These are phyloP conservation scores for Vombatus ursinus DNA, from an alignment of 2,113 vertebrate species.

Conservation along the genomic window DNA sequence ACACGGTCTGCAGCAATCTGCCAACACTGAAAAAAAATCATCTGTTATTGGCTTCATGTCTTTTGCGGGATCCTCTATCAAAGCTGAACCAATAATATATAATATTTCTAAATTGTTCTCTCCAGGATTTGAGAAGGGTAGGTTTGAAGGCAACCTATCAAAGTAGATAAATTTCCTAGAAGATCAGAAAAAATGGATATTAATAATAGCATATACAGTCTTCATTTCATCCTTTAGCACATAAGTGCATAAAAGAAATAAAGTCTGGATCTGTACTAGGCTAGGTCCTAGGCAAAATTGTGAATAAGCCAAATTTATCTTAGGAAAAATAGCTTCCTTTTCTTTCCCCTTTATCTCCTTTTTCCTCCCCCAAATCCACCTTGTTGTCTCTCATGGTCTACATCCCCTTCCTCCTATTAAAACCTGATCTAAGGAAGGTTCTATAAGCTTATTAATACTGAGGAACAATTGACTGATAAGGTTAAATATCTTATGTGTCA, in stretches of 20 bases:
- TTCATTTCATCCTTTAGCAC: neutral
- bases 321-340: neutral
- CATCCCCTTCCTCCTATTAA: neutral
- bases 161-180: neutral
- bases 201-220: neutral
- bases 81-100: neutral
- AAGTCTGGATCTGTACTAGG: neutral
- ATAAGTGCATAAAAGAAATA: neutral
- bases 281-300: neutral
- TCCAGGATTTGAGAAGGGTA: neutral
- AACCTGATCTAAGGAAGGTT: neutral
- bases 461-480: rapidly evolving
- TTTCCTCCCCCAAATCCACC: neutral
- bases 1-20: neutral
- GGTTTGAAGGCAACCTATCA: neutral
- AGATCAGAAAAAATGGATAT: neutral
- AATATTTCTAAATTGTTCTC: neutral
- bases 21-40: neutral
- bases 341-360: neutral
- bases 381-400: neutral
- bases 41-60: neutral
- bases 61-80: neutral
- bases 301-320: neutral
- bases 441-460: rapidly evolving
- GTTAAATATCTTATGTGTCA: neutral